A percentile compares a stretch with the other conserved stretches of the same genome.
These are phyloP conservation scores for Gymnoscelis rufifasciata DNA, from an alignment of 2,888 invertebrate genomes.

Conservation along the genomic window DNA sequence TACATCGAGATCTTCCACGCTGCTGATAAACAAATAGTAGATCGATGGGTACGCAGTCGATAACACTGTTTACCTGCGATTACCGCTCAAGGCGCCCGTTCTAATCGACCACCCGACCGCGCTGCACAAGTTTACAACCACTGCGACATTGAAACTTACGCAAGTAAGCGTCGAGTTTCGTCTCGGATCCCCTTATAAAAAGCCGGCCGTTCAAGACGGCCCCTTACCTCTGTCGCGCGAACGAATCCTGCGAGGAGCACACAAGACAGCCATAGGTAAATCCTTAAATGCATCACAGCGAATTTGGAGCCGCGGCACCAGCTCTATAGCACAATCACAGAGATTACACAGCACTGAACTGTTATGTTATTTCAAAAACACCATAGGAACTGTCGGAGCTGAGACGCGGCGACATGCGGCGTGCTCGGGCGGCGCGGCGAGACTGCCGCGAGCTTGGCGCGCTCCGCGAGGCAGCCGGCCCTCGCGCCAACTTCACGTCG, in stretches of 20 bases:
- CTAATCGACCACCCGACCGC: constrained; percentile 30
- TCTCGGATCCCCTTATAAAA: constrained; percentile 51
- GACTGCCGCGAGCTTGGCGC: constrained; percentile 64
- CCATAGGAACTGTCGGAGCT: constrained; percentile 63
- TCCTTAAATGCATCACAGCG: constrained; percentile 87
- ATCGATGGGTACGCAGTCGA: constrained; percentile 57
- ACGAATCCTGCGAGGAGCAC: constrained; percentile 86
- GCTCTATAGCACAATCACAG: constrained; percentile 64
- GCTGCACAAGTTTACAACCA: constrained; percentile 27
- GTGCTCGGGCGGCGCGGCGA: constrained; percentile 59
- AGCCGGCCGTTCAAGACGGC: constrained; percentile 71
- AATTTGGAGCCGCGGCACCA: constrained; percentile 60
- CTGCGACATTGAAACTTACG: constrained; percentile 74
- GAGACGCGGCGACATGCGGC: constrained; percentile 61
- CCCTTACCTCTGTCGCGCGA: constrained; percentile 86
- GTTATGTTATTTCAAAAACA: constrained; percentile 75
- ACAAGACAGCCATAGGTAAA: constrained; percentile 85
- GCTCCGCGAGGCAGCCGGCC: constrained; percentile 19
- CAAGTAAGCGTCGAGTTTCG: constrained; percentile 46
- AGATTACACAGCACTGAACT: constrained; percentile 71
- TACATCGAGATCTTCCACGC: constrained; percentile 37
- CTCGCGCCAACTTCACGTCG: constrained; percentile 55
- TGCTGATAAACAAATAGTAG: constrained; percentile 50
- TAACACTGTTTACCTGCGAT: constrained; percentile 72
- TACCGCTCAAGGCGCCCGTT: constrained; percentile 62